phyloP scores from a whole-genome alignment of 2,113 vertebrate species.

The Boulengeromyrus knoepffleri region DNA sequence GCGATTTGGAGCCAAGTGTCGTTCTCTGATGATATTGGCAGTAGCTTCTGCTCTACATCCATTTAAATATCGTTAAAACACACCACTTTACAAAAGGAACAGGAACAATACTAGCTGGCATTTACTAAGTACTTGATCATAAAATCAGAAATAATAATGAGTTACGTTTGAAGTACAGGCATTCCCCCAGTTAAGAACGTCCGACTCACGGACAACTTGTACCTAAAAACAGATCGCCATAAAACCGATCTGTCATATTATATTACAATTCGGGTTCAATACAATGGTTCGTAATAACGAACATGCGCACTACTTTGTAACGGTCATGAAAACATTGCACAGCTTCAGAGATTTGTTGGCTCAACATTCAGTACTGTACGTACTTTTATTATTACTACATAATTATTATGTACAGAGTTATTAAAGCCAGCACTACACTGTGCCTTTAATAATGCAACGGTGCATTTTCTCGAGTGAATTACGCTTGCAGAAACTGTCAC shows the following conservation, averaged over 20 bases:
- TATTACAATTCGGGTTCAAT: neutral
- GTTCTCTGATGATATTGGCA: neutral
- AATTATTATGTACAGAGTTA: neutral
- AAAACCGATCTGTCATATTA: neutral
- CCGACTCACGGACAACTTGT: neutral
- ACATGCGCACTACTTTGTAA: neutral
- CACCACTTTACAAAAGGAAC: neutral
- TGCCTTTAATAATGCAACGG: neutral
- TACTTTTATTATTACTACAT: neutral
- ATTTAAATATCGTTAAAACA: neutral
- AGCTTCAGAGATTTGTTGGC: neutral
- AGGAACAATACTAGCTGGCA: neutral
- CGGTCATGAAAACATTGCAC: neutral
- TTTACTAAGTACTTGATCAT: neutral
- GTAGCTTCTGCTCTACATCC: neutral
- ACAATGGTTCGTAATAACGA: neutral
- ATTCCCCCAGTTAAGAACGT: neutral
- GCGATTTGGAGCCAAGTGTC: neutral
- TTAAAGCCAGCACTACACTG: neutral
- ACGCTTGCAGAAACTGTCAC: neutral
- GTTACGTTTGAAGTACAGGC: neutral
- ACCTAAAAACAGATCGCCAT: neutral
- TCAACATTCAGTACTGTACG: neutral
- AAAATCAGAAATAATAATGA: neutral
- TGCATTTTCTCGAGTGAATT: neutral